These are phyloP conservation scores for Ophiodon elongatus DNA, from an alignment of 2,113 vertebrate species.

Conservation along the genomic window DNA sequence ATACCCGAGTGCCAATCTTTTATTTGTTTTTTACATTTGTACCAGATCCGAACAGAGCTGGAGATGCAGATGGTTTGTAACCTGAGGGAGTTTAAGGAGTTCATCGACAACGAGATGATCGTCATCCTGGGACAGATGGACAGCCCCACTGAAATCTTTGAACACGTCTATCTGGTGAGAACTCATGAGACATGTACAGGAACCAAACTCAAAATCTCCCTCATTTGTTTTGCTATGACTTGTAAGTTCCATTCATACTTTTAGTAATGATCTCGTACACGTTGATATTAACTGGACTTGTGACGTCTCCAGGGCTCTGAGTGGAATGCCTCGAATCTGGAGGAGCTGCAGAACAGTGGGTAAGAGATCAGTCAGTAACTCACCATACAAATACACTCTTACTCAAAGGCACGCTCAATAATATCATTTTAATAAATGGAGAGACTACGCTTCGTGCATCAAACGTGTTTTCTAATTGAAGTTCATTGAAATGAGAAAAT, in stretches of 20 bases:
- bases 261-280: neutral
- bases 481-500: neutral
- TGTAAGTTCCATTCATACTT: neutral
- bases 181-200: neutral
- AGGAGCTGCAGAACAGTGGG: slow-evolving; percentile 98
- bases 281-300: neutral
- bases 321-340: slow-evolving; percentile 98
- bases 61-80: slow-evolving; percentile 99
- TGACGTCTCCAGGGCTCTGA: slow-evolving; percentile 90
- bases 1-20: neutral
- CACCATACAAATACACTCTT: no score
- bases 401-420: neutral
- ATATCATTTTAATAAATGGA: neutral
- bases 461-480: neutral
- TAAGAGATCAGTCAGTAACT: slow-evolving; percentile 78
- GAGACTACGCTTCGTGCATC: neutral
- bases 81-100: slow-evolving; percentile 96
- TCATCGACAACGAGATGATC: slow-evolving; percentile 99
- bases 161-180: slow-evolving; percentile 94
- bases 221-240: neutral
- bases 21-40: neutral
- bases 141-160: slow-evolving; percentile 97
- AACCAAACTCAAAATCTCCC: no score
- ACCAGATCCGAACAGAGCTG: slow-evolving; percentile 95
- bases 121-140: slow-evolving; percentile 99